A percentile compares a stretch with the other conserved stretches of the same genome.
phyloP scores from a whole-genome alignment of 1,140 invertebrate genomes.

The Drosophila repleta region DNA sequence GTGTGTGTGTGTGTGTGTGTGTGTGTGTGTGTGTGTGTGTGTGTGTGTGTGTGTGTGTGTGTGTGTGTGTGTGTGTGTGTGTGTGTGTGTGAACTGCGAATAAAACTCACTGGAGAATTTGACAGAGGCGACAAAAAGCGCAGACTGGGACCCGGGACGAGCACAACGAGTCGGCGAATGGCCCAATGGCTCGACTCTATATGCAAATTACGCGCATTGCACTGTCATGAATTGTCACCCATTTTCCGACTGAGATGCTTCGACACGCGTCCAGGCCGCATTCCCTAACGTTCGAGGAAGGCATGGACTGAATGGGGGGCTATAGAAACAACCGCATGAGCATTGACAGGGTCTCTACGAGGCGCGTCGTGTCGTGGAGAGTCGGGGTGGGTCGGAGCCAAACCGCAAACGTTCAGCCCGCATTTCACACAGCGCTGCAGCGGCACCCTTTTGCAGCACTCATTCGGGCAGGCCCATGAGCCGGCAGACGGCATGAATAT shows the following conservation, averaged over 20 bases:
- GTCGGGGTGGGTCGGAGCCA: constrained; percentile 21
- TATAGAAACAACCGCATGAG: constrained; percentile 22
- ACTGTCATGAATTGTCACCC: constrained; percentile 80
- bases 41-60: constrained; percentile 36
- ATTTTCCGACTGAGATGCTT: constrained; percentile 80
- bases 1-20: constrained; percentile 24
- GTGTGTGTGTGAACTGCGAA: constrained; percentile 43
- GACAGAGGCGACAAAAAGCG: constrained; percentile 43
- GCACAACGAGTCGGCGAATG: constrained; percentile 31
- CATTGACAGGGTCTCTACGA: constrained; percentile 30
- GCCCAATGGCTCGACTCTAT: constrained; percentile 51
- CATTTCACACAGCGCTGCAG: constrained; percentile 30
- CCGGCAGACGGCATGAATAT: constrained; percentile 68
- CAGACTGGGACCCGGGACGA: constrained; percentile 18
- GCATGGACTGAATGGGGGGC: not conserved
- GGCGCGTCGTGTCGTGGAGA: constrained; percentile 1
- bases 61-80: constrained; percentile 7
- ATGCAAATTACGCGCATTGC: constrained; percentile 78
- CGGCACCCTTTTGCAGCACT: constrained; percentile 35
- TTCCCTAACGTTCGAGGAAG: not conserved
- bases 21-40: constrained; percentile 20
- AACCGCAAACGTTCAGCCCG: constrained; percentile 47
- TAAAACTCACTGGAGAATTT: constrained; percentile 62
- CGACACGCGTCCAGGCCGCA: constrained; percentile 57
- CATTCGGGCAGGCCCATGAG: constrained; percentile 35